Base-by-base conservation (phyloP, 2,888 invertebrate species). In the Drosophila lutescens region DNA sequence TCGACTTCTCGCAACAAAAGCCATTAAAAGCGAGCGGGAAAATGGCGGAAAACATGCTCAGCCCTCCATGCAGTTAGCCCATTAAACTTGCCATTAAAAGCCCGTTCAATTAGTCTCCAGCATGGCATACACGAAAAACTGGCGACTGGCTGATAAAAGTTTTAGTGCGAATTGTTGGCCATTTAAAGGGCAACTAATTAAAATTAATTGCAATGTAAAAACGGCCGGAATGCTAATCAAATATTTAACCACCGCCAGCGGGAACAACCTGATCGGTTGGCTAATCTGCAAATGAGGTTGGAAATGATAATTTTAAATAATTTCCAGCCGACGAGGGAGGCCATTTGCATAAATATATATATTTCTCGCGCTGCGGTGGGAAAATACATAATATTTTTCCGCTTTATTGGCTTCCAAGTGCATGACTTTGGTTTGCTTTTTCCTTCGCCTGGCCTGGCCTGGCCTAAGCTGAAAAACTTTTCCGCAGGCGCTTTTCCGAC, bases 401-500 rank as follows among this genome's bases (percentile, higher is more conserved):
- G 61, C 74, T 67, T 74, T 74, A 74, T 74, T 74, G 74, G 74
- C 74, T 66, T 61, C 32, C 54, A 54, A 53, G 50, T 61, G 67
- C 74, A 57, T 46, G 74, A 67, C 74, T 74, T 74, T 58, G 54
- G 66, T 60, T 74, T 73, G 38, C 55, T 26, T 26, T 20, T 20
- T 2, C 20, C 60, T 60, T 51, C 26, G 43, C 40, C 40, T 41
- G 17, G 53, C 49, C 36, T 51, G 30, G 53, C 49, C 59, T 63
- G 50, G 38, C 56, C 59, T 65, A 65, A 73, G 62, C 60, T 62
- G 63, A 13, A 32, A 60, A 57, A 65, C 54, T 54, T 62, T 71
- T 57, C 50, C 55, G 38, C 20, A 26, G 63, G 51, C 47, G 46
- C 46, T 51, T 68, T 56, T 41, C 41, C 44, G 34, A 32, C 38